Evolutionary conservation across 2,888 invertebrate species (phyloP).

Genomic region (Perdita meconis): DNA sequence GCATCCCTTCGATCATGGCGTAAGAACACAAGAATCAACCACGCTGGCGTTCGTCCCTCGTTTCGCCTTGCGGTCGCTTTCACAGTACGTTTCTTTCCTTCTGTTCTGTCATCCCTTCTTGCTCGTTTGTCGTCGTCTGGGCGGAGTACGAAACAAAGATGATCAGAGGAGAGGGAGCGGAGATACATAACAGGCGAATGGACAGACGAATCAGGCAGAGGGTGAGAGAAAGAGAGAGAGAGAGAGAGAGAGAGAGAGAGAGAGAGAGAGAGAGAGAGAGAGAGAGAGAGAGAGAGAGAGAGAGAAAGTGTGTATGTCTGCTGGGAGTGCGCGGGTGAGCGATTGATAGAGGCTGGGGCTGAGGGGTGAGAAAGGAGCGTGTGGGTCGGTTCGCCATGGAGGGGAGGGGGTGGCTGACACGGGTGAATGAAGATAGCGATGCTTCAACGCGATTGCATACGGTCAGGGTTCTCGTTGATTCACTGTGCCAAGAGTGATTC

Average conservation of each 20-base stretch:
- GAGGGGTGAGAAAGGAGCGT: not conserved
- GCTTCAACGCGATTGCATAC: slow-evolving; percentile 38
- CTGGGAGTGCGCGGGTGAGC: slow-evolving; percentile 34
- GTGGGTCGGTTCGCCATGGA: slow-evolving; percentile 10
- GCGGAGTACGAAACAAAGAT: slow-evolving; percentile 4
- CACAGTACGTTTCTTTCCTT: not conserved
- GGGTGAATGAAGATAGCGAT: slow-evolving; percentile 47
- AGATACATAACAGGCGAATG: too few relatives aligned
- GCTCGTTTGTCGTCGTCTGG: slow-evolving; percentile 6
- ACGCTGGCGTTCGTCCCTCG: slow-evolving; percentile 3
- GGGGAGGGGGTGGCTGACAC: slow-evolving; percentile 27
- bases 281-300: slow-evolving; percentile 20
- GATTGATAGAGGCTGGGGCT: not conserved
- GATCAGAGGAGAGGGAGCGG: too few relatives aligned
- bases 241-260: not conserved
- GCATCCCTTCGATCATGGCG: slow-evolving; percentile 8
- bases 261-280: not conserved
- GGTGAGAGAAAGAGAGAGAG: slow-evolving; percentile 1
- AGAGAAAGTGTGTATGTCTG: slow-evolving; percentile 25
- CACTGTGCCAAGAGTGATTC: slow-evolving; percentile 44
- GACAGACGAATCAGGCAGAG: too few relatives aligned
- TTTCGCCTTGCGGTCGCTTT: slow-evolving; percentile 27
- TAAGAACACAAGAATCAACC: slow-evolving; percentile 15
- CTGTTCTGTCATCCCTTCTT: not conserved
- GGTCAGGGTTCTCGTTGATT: slow-evolving; percentile 32